These are phyloP conservation scores for Maniola hyperantus DNA, from an alignment of 2,888 invertebrate genomes.

Conservation along the genomic window DNA sequence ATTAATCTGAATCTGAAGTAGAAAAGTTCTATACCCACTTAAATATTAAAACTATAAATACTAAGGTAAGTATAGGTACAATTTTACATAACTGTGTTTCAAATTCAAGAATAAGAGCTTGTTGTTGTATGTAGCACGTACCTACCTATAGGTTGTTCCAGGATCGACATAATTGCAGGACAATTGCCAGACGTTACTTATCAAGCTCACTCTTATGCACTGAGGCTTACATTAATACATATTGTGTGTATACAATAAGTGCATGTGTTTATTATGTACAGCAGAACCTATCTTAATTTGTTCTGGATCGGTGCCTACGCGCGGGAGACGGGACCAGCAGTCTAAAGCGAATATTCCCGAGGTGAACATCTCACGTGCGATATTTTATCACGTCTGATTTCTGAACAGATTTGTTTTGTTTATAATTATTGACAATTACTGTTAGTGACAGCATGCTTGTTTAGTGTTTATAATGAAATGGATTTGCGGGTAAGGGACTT, in stretches of 20 bases:
- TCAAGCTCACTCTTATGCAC: background rate
- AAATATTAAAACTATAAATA: too few relatives aligned
- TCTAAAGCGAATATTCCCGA: slow-evolving; percentile 25
- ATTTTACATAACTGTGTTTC: background rate
- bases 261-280: background rate
- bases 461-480: slow-evolving; percentile 61
- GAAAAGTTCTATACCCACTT: too few relatives aligned
- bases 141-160: background rate
- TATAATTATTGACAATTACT: background rate
- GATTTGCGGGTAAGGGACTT: slow-evolving; percentile 63
- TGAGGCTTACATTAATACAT: background rate
- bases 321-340: slow-evolving; percentile 18
- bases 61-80: too few relatives aligned
- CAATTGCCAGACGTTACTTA: slow-evolving; percentile 2
- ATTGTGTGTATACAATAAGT: background rate
- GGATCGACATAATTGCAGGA: background rate
- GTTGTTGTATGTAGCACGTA: background rate
- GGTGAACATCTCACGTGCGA: slow-evolving; percentile 27
- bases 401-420: background rate
- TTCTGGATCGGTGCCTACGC: slow-evolving; percentile 17
- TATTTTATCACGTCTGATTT: background rate
- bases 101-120: background rate
- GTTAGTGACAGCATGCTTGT: slow-evolving; percentile 45
- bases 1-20: too few relatives aligned
- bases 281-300: slow-evolving; percentile 8